Percentiles rank a stretch among this genome's conserved stretches.
Evolutionary conservation across 2,888 invertebrate genomes (phyloP).

Genomic region (Elysia crispata): DNA sequence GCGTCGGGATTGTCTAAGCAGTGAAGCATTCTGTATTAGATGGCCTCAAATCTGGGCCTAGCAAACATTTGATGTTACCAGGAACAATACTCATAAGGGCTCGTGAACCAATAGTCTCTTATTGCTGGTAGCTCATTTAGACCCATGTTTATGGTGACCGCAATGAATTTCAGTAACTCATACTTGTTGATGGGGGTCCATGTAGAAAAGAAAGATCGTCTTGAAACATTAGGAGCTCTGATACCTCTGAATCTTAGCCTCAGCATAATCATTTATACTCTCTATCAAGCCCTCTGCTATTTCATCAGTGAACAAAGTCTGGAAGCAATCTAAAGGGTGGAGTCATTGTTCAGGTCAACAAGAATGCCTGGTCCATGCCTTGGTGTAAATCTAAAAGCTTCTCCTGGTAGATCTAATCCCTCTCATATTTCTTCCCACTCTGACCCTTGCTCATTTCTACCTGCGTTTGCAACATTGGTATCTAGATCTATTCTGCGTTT

Average conservation of each 20-base stretch:
- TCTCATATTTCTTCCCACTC: too few relatives aligned
- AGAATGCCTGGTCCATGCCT: too few relatives aligned
- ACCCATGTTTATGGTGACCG: not conserved
- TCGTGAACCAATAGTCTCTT: not conserved
- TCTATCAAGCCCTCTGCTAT: too few relatives aligned
- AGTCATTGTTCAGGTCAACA: too few relatives aligned
- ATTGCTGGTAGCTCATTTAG: too few relatives aligned
- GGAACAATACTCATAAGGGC: not conserved
- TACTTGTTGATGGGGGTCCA: conserved; percentile 1
- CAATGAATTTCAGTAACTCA: not conserved
- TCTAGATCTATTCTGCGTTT: too few relatives aligned
- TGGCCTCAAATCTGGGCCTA: not conserved
- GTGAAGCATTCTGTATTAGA: not conserved
- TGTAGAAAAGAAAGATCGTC: not conserved
- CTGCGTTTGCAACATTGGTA: too few relatives aligned
- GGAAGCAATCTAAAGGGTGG: too few relatives aligned
- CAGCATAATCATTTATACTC: conserved; percentile 6
- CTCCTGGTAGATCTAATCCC: too few relatives aligned
- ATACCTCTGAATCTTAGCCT: not conserved
- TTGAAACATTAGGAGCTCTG: not conserved
- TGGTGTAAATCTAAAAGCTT: too few relatives aligned
- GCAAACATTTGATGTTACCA: not conserved
- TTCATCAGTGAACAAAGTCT: too few relatives aligned
- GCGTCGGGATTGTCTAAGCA: not conserved
- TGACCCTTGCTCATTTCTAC: too few relatives aligned